phyloP scores from a whole-genome alignment of 1,140 invertebrate species.

The Pseudomyrmex pallidus region DNA sequence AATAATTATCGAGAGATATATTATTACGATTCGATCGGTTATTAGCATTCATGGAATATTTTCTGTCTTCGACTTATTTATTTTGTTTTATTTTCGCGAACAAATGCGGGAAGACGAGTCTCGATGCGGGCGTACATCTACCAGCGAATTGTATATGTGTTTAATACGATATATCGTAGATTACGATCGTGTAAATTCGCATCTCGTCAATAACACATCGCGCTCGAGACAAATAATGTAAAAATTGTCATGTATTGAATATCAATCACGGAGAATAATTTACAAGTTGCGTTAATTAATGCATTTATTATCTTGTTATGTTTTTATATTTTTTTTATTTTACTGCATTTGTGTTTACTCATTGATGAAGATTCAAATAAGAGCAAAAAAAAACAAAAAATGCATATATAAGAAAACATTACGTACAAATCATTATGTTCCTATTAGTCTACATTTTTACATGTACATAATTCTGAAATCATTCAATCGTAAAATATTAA shows the following conservation, averaged over 20 bases:
- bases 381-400: not conserved
- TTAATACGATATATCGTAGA: conserved; percentile 36
- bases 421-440: too few species aligned
- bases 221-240: conserved; percentile 17
- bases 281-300: not conserved
- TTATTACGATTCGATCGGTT: not conserved
- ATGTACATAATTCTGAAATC: too few species aligned
- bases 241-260: not conserved
- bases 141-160: conserved; percentile 7
- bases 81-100: not conserved
- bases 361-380: too few species aligned
- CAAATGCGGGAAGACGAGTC: conserved; percentile 26
- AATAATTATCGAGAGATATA: not conserved
- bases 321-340: too few species aligned
- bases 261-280: conserved; percentile 17
- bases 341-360: too few species aligned
- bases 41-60: conserved; percentile 3
- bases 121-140: conserved; percentile 35
- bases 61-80: conserved; percentile 6
- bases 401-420: not conserved
- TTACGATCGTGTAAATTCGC: too few species aligned
- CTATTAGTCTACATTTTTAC: too few species aligned
- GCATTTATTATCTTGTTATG: too few species aligned
- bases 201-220: too few species aligned
- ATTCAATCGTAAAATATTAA: too few species aligned